phyloP scores from a whole-genome alignment of 2,113 vertebrate genomes.

The Vombatus ursinus region DNA sequence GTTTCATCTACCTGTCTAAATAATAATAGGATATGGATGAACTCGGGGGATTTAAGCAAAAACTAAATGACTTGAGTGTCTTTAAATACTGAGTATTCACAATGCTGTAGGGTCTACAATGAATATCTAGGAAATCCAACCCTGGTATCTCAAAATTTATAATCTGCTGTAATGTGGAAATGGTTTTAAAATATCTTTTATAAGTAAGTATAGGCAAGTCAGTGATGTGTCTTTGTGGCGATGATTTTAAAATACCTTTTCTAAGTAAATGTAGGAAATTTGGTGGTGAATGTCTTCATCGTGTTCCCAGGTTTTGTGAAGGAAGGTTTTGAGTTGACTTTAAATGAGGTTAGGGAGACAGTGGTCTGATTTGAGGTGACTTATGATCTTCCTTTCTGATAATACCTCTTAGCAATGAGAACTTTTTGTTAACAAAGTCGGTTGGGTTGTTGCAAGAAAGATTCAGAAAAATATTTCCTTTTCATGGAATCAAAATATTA shows the following conservation, averaged over 20 bases:
- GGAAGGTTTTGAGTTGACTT: background rate
- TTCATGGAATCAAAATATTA: background rate
- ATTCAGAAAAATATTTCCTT: constrained; percentile 16
- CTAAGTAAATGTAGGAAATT: background rate
- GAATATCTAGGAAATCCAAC: background rate
- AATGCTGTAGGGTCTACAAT: background rate
- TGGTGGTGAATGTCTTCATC: background rate
- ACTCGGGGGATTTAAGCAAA: background rate
- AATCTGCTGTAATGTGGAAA: background rate
- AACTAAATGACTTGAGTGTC: background rate
- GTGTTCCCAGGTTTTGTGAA: background rate
- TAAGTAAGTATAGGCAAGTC: background rate
- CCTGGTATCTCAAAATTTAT: background rate
- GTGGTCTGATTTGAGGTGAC: background rate
- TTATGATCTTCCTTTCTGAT: background rate
- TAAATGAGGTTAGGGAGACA: background rate
- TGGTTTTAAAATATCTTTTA: background rate
- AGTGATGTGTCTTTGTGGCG: background rate
- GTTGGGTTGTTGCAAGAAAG: constrained; percentile 10
- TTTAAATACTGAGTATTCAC: background rate
- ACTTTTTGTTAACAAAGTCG: background rate
- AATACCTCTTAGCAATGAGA: background rate
- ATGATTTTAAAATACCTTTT: background rate
- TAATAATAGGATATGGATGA: constrained; percentile 1
- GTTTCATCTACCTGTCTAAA: background rate